Conservation (phyloP, 2,888 invertebrate species). For the Acleris sparsana region DNA sequence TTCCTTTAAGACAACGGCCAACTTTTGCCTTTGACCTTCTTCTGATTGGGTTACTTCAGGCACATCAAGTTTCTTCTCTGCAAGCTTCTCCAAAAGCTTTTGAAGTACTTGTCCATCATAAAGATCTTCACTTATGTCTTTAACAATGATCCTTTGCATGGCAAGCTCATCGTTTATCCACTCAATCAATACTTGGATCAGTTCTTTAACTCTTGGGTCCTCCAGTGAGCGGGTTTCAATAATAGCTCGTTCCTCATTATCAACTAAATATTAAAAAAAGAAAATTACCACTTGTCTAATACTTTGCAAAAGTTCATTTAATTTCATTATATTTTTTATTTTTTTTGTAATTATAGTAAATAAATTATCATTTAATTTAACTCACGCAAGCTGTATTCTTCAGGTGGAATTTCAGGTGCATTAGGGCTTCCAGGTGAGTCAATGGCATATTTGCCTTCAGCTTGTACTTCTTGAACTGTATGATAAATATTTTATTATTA, state of each 20-base stretch:
- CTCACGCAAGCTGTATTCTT: constrained; percentile 95
- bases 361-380: constrained; percentile 36
- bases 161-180: constrained; percentile 99
- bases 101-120: constrained; percentile 96
- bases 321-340: too few relatives aligned
- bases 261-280: constrained; percentile 84
- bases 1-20: constrained; percentile 93
- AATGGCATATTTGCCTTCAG: constrained; percentile 97
- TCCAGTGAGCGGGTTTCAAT: constrained; percentile 95
- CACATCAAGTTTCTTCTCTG: constrained; percentile 95
- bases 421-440: constrained; percentile 97
- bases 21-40: constrained; percentile 97
- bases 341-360: too few relatives aligned
- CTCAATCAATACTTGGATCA: constrained; percentile 94
- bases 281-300: neutral
- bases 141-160: constrained; percentile 97
- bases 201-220: constrained; percentile 92
- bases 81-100: constrained; percentile 91
- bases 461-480: constrained; percentile 95
- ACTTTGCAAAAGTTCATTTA: too few relatives aligned
- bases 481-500: constrained; percentile 43
- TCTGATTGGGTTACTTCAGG: constrained; percentile 99
- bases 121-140: constrained; percentile 97
- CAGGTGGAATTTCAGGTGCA: constrained; percentile 94
- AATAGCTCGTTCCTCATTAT: constrained; percentile 98